Base-by-base conservation (phyloP, 2,888 invertebrate species). In the Meliscaeva auricollis region DNA sequence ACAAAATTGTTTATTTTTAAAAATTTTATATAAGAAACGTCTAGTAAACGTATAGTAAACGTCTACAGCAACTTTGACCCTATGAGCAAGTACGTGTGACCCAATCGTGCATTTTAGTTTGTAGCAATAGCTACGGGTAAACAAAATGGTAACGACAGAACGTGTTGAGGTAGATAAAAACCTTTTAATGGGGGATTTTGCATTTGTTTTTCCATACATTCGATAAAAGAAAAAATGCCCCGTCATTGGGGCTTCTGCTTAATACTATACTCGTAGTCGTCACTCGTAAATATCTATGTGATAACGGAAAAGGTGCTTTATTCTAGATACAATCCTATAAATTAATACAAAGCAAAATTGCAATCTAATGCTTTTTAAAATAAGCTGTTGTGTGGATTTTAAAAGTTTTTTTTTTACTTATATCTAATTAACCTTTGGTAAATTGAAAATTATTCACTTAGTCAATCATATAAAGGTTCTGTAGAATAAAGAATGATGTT, bases 151-250 rank as follows among this genome's bases (percentile, higher is more conserved):
- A 44, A 44, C 30, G 3, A 9, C 41, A n/a, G 1, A 62, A 46
- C 15, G 0, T 46, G 46, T 64, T 64, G 46, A 17, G 64, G 64
- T 38, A 38, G 13, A 11, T 38, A 11, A 22, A 46, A 17, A 4
- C 60, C 22, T 22, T 20, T 22, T 41, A 22, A n/a, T 32, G 2
- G 4, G 64, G 44, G 7, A 46, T 26, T 64, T 17, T 32, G 46
- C 17, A 32, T 32, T 48, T 11, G 9, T 9, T 22, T 60, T 41
- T n/a, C 1, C 2, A 0, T 17, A 8, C 17, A 30, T 64, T 32
- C 1, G 48, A 64, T 20, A 64, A 48, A 64, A 2, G 1, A 64
- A 26, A n/a, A 64, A 64, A 48, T 48, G 64, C 64, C 30, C 30
- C 17, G 64, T 64, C 64, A 64, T 64, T 32, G 20, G 0, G 3